phyloP scores from a whole-genome alignment of 2,113 vertebrate species.

The Candoia aspera region DNA sequence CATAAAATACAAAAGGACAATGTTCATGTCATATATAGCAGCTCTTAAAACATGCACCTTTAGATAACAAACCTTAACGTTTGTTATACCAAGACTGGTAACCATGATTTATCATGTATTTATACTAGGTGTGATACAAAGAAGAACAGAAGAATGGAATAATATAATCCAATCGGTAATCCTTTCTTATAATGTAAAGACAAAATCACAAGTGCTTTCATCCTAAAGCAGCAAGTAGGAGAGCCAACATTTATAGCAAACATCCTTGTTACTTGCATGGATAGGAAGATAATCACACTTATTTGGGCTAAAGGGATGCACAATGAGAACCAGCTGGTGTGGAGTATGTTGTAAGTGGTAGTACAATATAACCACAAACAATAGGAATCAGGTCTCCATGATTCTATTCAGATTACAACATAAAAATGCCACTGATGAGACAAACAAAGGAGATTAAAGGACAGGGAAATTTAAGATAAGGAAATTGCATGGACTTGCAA shows the following conservation, averaged over 20 bases:
- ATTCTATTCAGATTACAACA: constrained; percentile 24
- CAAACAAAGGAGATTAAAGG: constrained; percentile 44
- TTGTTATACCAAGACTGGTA: constrained; percentile 44
- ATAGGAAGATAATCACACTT: constrained; percentile 51
- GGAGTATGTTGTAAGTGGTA: constrained; percentile 50
- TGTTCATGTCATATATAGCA: neutral
- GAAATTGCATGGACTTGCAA: constrained; percentile 49
- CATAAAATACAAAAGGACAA: neutral
- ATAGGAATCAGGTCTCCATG: constrained; percentile 40
- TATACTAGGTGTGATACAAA: constrained; percentile 32
- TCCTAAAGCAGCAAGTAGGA: constrained; percentile 51
- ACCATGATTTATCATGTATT: constrained; percentile 34
- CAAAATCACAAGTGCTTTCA: constrained; percentile 63
- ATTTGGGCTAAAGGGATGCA: constrained; percentile 45
- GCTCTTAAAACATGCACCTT: constrained; percentile 37
- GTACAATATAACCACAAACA: constrained; percentile 36
- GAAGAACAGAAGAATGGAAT: constrained; percentile 40
- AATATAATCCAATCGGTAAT: constrained; percentile 58
- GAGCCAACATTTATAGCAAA: constrained; percentile 61
- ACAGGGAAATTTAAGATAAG: constrained; percentile 60
- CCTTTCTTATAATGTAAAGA: constrained; percentile 46
- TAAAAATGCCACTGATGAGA: constrained; percentile 4
- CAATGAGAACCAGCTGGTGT: constrained; percentile 55
- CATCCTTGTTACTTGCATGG: constrained; percentile 32
- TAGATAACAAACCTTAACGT: constrained; percentile 50